Base-by-base conservation (phyloP, 2,888 invertebrate genomes). In the Hypercompe scribonia region DNA sequence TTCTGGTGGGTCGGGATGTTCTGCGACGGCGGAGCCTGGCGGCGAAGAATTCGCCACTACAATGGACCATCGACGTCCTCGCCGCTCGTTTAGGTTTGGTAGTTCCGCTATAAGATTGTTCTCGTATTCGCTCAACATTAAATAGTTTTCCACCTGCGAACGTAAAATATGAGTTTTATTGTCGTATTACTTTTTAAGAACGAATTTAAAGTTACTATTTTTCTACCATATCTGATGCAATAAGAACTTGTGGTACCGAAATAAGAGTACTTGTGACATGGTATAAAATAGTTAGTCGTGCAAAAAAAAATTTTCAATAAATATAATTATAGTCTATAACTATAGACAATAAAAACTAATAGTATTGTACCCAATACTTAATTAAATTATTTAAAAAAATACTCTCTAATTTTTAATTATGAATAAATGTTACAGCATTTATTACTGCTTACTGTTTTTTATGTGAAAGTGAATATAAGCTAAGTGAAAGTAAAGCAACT, bases 51-150 rank as follows among this genome's bases (percentile, higher is more conserved):
- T 93, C 42, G 92, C 93, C 15, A 96, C 96, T 3, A 97, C 97
- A 75, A 97, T 92, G 21, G 97, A 97, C 97, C 97, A 97, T 67
- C 97, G 96, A 65, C 97, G 94, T 24, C 97, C 97, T 78, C 97
- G 97, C 65, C 97, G 96, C 89, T 97, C 97, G 92, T 97, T 96
- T 86, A 97, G 95, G 84, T 97, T 97, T 33, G 97, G 97, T 94
- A 97, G 96, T 90, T 98, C 98, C 2, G 97, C 97, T 87, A 97
- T 97, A 75, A 98, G 93, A 91, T 98, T 98, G 94, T 98, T 98
- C 90, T 98, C 98, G 91, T 98, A 98, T 91, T 98, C 98, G 86
- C 98, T 98, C 80, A 98, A 96, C 98, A 98, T 98, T 86, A 98
- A 94, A 90, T 98, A 98, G 94, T 98, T 98, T 91, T 98, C 98